Evolutionary conservation across 2,888 invertebrate species (phyloP), one percentile per base, ranked within the genome.

Genomic region (Catocala nupta): DNA sequence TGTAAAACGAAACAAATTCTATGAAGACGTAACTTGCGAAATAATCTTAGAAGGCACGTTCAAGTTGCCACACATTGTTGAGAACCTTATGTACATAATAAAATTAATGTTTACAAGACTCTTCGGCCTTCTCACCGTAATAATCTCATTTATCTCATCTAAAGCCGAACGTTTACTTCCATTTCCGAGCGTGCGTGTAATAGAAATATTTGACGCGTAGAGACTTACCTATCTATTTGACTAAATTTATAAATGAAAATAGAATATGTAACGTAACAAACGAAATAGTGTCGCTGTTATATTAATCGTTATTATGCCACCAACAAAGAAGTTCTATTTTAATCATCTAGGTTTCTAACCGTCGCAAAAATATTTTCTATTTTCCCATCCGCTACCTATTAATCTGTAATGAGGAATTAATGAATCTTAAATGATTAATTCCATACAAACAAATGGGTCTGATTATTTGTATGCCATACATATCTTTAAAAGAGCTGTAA

Each of bases 91-190:
- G 74, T 65, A 72, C 66, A 73, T 68, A 70, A 74, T 73, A 71
- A 78, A 81, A 85, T 86, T 84, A 81, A 76, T 82, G 79, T 85
- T 83, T 83, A 81, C 77, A 77, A 81, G 80, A 75, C 76, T 77
- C 77, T 68, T 54, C 72, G 85, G 74, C 87, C 87, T 87, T 86
- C 82, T 73, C 70, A 76, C 67, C 61, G 63, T 61, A 76, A 73
- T 73, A 74, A 79, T 76, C 74, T 70, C 64, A 78, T 75, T 73
- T 64, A 60, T 78, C 73, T 73, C 74, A 70, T 75, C 71, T 71
- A 43, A 55, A 68, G 63, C 63, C 63, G 63, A 42, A 66, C 63
- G 56, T 16, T 59, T 59, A 54, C 50, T 44, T 55, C 34, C 44
- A 55, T 39, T 51, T 36, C 56, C 42, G 56, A 56, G 12, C 51